Percentiles rank a stretch among this genome's conserved stretches.
phyloP scores from a whole-genome alignment of 2,113 vertebrate genomes.

The Dasypus novemcinctus region DNA sequence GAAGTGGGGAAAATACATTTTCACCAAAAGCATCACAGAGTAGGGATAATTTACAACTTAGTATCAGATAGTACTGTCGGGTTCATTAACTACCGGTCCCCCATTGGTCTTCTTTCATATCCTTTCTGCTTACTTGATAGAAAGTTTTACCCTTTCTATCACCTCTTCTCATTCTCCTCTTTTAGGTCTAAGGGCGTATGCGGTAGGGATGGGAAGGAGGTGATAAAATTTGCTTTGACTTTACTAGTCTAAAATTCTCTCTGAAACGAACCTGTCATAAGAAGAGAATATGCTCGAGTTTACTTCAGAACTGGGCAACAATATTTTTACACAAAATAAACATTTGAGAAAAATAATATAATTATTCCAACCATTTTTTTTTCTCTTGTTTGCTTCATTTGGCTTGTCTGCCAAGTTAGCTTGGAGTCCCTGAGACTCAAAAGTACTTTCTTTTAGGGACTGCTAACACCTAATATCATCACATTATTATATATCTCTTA shows the following conservation, averaged over 20 bases:
- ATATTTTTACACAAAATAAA: not conserved
- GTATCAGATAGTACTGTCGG: not conserved
- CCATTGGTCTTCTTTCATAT: not conserved
- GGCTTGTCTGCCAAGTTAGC: not conserved
- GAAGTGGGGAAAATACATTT: not conserved
- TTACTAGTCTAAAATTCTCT: not conserved
- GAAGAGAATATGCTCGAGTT: not conserved
- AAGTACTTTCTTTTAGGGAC: not conserved
- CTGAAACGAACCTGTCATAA: not conserved
- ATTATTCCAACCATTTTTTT: not conserved
- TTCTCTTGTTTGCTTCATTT: not conserved
- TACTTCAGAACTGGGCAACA: not conserved
- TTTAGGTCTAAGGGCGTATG: not conserved
- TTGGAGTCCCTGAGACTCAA: not conserved
- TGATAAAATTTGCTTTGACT: not conserved
- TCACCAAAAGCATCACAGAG: not conserved
- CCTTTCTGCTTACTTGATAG: not conserved
- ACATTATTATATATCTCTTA: not conserved
- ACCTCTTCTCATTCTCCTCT: not conserved
- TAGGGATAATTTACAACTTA: not conserved
- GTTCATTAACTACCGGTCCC: not conserved
- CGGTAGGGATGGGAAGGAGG: no score
- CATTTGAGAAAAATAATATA: not conserved
- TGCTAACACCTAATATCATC: not conserved
- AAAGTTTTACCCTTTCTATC: not conserved